Conservation (phyloP, 2,888 invertebrate genomes). For the Lasioglossum marginatum region DNA sequence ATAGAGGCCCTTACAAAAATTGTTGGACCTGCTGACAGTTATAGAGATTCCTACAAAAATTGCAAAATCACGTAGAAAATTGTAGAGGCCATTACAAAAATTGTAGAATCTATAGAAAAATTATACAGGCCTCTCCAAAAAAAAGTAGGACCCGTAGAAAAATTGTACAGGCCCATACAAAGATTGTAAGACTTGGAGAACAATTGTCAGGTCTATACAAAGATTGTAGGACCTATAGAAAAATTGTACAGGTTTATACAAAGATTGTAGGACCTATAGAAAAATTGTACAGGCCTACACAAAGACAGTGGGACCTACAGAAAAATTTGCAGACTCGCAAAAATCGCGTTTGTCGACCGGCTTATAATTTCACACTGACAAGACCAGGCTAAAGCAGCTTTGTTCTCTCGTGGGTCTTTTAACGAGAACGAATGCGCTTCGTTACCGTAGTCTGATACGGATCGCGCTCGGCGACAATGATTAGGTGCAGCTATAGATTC, state of each 20-base stretch:
- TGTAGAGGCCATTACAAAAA: too few species aligned
- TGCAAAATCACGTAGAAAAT: too few species aligned
- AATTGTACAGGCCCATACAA: too few species aligned
- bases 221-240: neutral
- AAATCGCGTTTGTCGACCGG: neutral
- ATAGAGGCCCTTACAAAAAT: too few species aligned
- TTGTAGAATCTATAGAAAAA: too few species aligned
- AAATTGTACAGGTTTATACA: neutral
- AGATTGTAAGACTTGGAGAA: too few species aligned
- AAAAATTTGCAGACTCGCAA: neutral
- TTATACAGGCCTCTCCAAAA: too few species aligned
- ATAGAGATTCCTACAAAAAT: too few species aligned
- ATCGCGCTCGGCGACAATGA: constrained; percentile 19
- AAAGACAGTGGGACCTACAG: neutral
- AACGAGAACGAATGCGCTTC: constrained; percentile 29
- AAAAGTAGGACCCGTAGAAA: too few species aligned
- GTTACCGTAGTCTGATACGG: constrained; percentile 12
- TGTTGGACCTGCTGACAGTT: too few species aligned
- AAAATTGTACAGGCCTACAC: neutral
- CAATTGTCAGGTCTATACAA: too few species aligned
- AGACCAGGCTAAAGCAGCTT: neutral
- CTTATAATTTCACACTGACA: neutral
- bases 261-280: neutral
- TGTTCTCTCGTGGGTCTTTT: neutral
- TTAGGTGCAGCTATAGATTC: constrained; percentile 31